phyloP scores from a whole-genome alignment of 2,888 invertebrate genomes.

The Neuroscelio doddi region DNA sequence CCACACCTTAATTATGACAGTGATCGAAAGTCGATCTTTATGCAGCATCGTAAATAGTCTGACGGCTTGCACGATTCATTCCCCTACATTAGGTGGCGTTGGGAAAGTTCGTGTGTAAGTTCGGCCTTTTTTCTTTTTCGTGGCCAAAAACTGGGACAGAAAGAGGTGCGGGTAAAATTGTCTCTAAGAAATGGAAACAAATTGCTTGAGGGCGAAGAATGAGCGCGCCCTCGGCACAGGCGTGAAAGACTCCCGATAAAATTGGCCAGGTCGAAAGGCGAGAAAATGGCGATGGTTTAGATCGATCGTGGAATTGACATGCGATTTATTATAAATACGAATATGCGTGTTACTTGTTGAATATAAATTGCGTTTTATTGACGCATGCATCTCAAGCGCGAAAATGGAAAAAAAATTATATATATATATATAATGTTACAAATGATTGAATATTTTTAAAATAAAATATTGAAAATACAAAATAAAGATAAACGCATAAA shows the following conservation, averaged over 20 bases:
- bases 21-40: constrained; percentile 21
- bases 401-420: constrained; percentile 8
- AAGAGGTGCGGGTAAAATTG: constrained; percentile 39
- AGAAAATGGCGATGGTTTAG: constrained; percentile 16
- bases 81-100: constrained; percentile 12
- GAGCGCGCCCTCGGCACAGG: constrained; percentile 21
- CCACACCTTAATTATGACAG: constrained; percentile 7
- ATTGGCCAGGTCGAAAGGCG: constrained; percentile 27
- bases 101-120: constrained; percentile 20
- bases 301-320: constrained; percentile 27
- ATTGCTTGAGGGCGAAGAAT: constrained; percentile 40
- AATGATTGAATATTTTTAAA: no score
- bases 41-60: constrained; percentile 6
- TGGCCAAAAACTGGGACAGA: constrained; percentile 24
- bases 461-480: no score
- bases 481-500: no score
- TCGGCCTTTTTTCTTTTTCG: constrained; percentile 21
- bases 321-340: constrained; percentile 26
- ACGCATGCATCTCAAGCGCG: background rate
- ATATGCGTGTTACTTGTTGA: constrained; percentile 17
- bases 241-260: constrained; percentile 22
- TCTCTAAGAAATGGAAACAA: constrained; percentile 47
- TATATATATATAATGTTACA: no score
- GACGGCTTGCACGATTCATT: constrained; percentile 5
- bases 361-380: constrained; percentile 18